A percentile compares a stretch with the other conserved stretches of the same genome.
Evolutionary conservation across 2,797 vertebrate species (phyloP).

Genomic region (Crax fasciolata): DNA sequence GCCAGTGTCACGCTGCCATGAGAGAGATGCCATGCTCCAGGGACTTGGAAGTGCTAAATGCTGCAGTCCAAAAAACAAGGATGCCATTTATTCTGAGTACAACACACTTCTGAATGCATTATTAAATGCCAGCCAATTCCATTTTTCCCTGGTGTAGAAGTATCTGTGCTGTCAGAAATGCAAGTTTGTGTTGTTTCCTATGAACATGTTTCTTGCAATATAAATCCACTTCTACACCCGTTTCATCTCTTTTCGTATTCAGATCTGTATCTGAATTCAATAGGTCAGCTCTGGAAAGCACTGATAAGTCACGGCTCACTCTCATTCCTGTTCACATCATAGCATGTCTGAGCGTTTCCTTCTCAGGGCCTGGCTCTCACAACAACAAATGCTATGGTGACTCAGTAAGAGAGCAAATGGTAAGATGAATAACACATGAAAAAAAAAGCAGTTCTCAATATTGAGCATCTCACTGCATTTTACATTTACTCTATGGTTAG

Average conservation of each 20-base stretch:
- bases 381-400: background rate
- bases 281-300: background rate
- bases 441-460: background rate
- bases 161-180: background rate
- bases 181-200: background rate
- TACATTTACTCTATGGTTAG: background rate
- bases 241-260: background rate
- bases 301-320: background rate
- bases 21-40: background rate
- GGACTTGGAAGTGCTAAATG: background rate
- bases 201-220: background rate
- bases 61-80: background rate
- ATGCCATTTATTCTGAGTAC: background rate
- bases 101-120: background rate
- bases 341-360: background rate
- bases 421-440: background rate
- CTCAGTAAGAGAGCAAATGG: background rate
- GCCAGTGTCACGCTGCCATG: background rate
- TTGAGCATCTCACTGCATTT: background rate
- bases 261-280: slow-evolving; percentile 4
- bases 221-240: background rate
- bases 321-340: background rate
- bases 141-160: background rate
- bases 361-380: background rate
- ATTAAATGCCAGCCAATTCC: background rate